These are phyloP conservation scores for Cynopterus sphinx DNA, from an alignment of 2,797 vertebrate species.

Conservation along the genomic window DNA sequence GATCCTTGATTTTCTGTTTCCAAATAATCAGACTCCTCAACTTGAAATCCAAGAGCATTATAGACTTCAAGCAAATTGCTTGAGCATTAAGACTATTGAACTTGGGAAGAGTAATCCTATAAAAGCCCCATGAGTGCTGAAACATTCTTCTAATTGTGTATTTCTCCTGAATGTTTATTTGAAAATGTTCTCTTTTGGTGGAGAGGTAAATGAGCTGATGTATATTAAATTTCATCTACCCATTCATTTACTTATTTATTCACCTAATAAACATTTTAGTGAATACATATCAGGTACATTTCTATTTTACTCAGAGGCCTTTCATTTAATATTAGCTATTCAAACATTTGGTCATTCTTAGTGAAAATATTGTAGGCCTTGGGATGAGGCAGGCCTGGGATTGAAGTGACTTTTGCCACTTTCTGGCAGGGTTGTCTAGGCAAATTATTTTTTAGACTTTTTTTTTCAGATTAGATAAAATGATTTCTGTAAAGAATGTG, in stretches of 20 bases:
- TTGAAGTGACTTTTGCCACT: constrained; percentile 10
- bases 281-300: background rate
- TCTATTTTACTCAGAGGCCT: background rate
- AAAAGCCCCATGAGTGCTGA: constrained; percentile 39
- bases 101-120: constrained; percentile 51
- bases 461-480: background rate
- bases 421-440: background rate
- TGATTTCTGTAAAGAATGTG: constrained; percentile 8
- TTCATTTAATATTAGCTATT: constrained; percentile 5
- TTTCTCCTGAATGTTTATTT: constrained; percentile 55
- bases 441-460: constrained; percentile 31
- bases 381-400: background rate
- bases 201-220: constrained; percentile 20
- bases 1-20: constrained; percentile 70
- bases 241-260: constrained; percentile 21
- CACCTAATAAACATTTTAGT: constrained; percentile 30
- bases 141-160: constrained; percentile 10
- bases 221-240: background rate
- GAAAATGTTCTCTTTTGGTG: constrained; percentile 24
- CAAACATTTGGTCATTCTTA: background rate
- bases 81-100: constrained; percentile 54
- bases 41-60: constrained; percentile 58
- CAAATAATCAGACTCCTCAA: constrained; percentile 29
- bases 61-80: constrained; percentile 63
- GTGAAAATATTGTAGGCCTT: background rate